phyloP scores from a whole-genome alignment of 2,888 invertebrate species.

The Eristalinus aeneus region DNA sequence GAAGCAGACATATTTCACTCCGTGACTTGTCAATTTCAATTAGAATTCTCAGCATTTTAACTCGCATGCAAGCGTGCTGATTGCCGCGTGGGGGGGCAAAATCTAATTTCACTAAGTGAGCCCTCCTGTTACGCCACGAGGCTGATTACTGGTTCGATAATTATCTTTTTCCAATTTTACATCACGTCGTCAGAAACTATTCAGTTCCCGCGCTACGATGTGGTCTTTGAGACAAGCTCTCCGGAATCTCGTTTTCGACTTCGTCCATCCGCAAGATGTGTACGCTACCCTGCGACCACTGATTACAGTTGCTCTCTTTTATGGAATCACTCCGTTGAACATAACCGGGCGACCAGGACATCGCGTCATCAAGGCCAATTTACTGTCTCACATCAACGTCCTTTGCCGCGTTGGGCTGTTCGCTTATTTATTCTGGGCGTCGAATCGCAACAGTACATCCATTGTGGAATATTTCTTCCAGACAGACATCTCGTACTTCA shows the following conservation, averaged over 20 bases:
- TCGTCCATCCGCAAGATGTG: constrained; percentile 17
- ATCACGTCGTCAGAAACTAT: neutral
- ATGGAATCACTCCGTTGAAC: constrained; percentile 77
- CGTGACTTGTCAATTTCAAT: neutral
- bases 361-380: constrained; percentile 73
- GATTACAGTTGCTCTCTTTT: constrained; percentile 74
- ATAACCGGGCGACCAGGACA: constrained; percentile 72
- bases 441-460: constrained; percentile 74
- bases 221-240: neutral
- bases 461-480: constrained; percentile 79
- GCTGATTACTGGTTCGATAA: neutral
- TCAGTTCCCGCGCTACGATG: neutral
- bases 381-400: constrained; percentile 75
- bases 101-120: neutral
- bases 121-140: neutral
- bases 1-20: neutral
- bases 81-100: neutral
- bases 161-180: neutral
- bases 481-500: constrained; percentile 77
- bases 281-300: constrained; percentile 74
- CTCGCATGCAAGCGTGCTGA: neutral
- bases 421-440: constrained; percentile 75
- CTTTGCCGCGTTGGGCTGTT: constrained; percentile 75
- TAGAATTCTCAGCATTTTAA: neutral
- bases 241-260: neutral